Evolutionary conservation across 2,888 invertebrate species (phyloP), one percentile per base, ranked within the genome.

Genomic region (Hydrotaea cyrtoneurina): DNA sequence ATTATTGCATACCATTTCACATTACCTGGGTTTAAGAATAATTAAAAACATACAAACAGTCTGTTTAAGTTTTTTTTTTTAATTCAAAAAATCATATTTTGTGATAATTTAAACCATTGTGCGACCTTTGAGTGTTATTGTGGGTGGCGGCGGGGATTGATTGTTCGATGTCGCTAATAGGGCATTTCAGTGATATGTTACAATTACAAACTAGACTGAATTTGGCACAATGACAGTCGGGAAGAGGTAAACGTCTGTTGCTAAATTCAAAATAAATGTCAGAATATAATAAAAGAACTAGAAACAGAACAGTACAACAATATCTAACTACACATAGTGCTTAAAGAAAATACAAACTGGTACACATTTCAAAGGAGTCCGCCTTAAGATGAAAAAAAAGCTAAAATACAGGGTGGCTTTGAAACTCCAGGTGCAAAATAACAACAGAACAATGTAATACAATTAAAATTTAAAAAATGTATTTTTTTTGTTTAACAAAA

Each of bases 101-200:
- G 43, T 81, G 76, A 74, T 81, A 85, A 81, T 66, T 50, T 43
- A 85, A 59, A 66, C 76, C 66, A 69, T 78, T 50, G 71, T 81
- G 78, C 26, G 74, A 39, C 46, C 53, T 55, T 19, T 62, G 21
- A 78, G 11, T 62, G 23, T 43, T 39, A 46, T 31, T 21, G 31
- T 59, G 43, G 23, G 53, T 79, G 13, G 8, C 36, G 46, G 21
- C 43, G 55, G n/a, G n/a, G 55, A 23, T 11, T 8, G 66, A 13
- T 21, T 53, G 43, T 43, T 71, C 74, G n/a, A 0, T 0, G 19
- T 55, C 10, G 73, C 21, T 23, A 31, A 46, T 69, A 53, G 71
- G 78, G 26, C n/a, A 26, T 66, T 79, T 85, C 11, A 66, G 72
- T 17, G 21, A 62, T 57, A 21, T 21, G 13, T 39, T 74, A 62